phyloP scores from a whole-genome alignment of 2,113 vertebrate genomes.

The Chaetodon auriga region DNA sequence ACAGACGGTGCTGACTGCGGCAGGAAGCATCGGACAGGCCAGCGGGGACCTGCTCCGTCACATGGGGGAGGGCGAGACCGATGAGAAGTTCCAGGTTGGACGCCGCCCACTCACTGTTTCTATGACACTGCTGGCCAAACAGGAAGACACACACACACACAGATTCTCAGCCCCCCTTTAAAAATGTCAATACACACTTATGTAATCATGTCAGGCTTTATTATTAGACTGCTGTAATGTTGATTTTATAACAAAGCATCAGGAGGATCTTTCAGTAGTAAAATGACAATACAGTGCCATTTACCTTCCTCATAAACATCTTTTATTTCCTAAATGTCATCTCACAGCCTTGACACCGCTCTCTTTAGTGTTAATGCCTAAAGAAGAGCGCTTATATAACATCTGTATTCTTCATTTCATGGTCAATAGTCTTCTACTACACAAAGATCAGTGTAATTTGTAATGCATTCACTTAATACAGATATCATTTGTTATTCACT shows the following conservation, averaged over 20 bases:
- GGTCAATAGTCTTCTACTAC: neutral
- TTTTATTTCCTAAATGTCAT: neutral
- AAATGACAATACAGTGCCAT: constrained; percentile 8
- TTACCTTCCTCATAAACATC: constrained; percentile 29
- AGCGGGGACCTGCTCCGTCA: constrained; percentile 96
- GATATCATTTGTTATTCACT: constrained; percentile 5
- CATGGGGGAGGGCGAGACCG: constrained; percentile 98
- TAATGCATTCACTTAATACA: constrained; percentile 13
- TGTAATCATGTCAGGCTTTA: constrained; percentile 53
- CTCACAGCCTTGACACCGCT: constrained; percentile 4
- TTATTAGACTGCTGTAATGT: constrained; percentile 42
- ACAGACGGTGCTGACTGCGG: constrained; percentile 97
- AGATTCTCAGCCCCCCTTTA: constrained; percentile 19
- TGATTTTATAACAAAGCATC: constrained; percentile 24
- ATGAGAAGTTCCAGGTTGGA: constrained; percentile 96
- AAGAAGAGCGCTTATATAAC: constrained; percentile 16
- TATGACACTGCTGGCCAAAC: constrained; percentile 70
- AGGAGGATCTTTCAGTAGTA: constrained; percentile 22
- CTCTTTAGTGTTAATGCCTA: constrained; percentile 34
- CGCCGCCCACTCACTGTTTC: constrained; percentile 66
- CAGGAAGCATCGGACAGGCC: constrained; percentile 98
- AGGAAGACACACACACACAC: constrained; percentile 68
- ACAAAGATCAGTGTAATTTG: constrained; percentile 14
- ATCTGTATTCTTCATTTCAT: constrained; percentile 7
- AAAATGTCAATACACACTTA: constrained; percentile 53